Percentiles rank a stretch among this genome's conserved stretches.
phyloP scores from a whole-genome alignment of 1,140 invertebrate genomes.

The Achatina immaculata region DNA sequence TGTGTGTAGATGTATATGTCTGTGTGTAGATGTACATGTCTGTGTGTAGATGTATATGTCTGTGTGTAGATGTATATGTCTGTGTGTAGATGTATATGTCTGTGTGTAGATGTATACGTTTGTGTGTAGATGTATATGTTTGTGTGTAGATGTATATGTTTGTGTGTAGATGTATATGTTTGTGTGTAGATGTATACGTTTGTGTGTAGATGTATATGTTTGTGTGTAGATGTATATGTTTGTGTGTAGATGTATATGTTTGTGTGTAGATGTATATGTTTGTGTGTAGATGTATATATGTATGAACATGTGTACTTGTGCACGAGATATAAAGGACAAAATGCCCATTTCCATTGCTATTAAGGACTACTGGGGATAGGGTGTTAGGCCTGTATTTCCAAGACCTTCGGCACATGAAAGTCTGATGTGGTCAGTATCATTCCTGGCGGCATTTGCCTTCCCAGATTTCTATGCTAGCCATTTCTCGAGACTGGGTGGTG shows the following conservation, averaged over 20 bases:
- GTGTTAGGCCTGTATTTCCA: too few species aligned
- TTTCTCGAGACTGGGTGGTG: too few species aligned
- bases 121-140: neutral
- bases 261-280: constrained; percentile 14
- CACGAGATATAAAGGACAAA: too few species aligned
- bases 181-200: constrained; percentile 37
- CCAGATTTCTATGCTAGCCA: too few species aligned
- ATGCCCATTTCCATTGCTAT: too few species aligned
- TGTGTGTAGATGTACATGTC: constrained; percentile 38
- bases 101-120: constrained; percentile 33
- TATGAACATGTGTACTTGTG: neutral
- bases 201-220: constrained; percentile 38
- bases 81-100: constrained; percentile 35
- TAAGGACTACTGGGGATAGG: too few species aligned
- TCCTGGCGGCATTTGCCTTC: too few species aligned
- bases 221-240: neutral
- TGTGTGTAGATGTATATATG: constrained; percentile 34
- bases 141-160: neutral
- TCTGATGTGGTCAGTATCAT: too few species aligned
- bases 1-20: constrained; percentile 34
- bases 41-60: constrained; percentile 42
- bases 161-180: constrained; percentile 14
- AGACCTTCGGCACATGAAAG: too few species aligned
- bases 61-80: constrained; percentile 33
- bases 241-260: too few species aligned